A percentile compares a stretch with the other conserved stretches of the same genome.
phyloP scores from a whole-genome alignment of 2,113 vertebrate species.

The Prunella fulvescens region DNA sequence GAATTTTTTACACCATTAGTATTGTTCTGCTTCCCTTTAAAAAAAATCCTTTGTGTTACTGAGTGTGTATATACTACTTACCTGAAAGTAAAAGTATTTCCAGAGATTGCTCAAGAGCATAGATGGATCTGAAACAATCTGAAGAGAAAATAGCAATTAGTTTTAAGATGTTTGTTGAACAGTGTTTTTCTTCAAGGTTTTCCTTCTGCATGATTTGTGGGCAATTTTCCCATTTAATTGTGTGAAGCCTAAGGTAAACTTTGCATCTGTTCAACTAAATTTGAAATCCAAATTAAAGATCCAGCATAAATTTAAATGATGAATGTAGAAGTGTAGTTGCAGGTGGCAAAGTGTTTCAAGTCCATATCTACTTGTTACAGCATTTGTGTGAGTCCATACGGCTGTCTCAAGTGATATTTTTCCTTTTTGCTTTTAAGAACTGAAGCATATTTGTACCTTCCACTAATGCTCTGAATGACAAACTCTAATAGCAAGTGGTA shows the following conservation, averaged over 20 bases:
- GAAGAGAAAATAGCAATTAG: not conserved
- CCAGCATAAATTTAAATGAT: not conserved
- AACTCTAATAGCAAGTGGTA: not conserved
- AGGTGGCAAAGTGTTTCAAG: not conserved
- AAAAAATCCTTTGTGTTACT: not conserved
- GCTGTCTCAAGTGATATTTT: not conserved
- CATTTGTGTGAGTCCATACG: not conserved
- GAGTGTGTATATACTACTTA: not conserved
- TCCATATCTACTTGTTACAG: not conserved
- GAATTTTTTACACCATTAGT: not conserved
- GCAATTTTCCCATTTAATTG: not conserved
- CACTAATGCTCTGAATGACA: not conserved
- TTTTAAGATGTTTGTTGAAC: not conserved
- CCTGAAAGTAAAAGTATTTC: not conserved
- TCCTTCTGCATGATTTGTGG: not conserved
- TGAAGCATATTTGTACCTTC: not conserved
- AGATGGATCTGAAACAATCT: not conserved
- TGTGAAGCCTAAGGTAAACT: not conserved
- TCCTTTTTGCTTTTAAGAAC: not conserved
- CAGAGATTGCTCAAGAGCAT: not conserved
- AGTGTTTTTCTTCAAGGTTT: not conserved
- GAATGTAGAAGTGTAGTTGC: not conserved
- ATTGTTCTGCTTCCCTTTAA: not conserved
- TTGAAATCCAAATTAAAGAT: not conserved
- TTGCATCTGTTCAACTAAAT: not conserved